These are phyloP conservation scores for Brachypodius melanocephalos DNA, from an alignment of 2,113 vertebrate genomes.

Conservation along the genomic window DNA sequence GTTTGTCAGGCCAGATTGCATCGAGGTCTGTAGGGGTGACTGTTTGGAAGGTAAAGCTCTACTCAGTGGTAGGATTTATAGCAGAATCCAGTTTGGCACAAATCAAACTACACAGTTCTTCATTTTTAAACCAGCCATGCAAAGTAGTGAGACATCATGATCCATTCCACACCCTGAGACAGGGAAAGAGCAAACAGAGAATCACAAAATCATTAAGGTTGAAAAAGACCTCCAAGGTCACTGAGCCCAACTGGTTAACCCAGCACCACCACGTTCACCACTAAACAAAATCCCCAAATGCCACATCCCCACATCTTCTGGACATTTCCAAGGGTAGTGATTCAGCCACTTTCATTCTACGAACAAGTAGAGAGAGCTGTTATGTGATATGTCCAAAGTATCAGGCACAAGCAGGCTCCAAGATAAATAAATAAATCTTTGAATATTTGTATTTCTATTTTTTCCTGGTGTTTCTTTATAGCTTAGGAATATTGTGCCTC, in stretches of 20 bases:
- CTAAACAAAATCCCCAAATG: not conserved
- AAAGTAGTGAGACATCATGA: not conserved
- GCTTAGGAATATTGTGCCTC: not conserved
- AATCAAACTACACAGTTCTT: not conserved
- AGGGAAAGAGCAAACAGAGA: not conserved
- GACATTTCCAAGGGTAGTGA: not conserved
- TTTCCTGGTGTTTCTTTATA: not conserved
- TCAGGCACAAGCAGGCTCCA: not conserved
- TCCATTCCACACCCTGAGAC: not conserved
- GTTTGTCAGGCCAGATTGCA: not conserved
- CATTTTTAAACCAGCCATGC: not conserved
- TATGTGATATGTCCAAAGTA: not conserved
- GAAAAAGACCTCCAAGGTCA: not conserved
- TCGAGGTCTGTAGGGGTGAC: not conserved
- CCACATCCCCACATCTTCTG: not conserved
- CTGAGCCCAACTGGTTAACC: not conserved
- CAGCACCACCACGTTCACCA: not conserved
- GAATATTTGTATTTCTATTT: not conserved
- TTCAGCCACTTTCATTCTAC: not conserved
- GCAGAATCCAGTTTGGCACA: not conserved
- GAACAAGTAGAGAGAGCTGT: not conserved
- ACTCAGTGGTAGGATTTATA: not conserved
- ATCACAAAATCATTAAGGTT: not conserved
- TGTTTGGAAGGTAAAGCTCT: not conserved
- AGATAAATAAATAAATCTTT: not conserved